Conservation (phyloP, 2,113 vertebrate species). For the Anthoscopus minutus region DNA sequence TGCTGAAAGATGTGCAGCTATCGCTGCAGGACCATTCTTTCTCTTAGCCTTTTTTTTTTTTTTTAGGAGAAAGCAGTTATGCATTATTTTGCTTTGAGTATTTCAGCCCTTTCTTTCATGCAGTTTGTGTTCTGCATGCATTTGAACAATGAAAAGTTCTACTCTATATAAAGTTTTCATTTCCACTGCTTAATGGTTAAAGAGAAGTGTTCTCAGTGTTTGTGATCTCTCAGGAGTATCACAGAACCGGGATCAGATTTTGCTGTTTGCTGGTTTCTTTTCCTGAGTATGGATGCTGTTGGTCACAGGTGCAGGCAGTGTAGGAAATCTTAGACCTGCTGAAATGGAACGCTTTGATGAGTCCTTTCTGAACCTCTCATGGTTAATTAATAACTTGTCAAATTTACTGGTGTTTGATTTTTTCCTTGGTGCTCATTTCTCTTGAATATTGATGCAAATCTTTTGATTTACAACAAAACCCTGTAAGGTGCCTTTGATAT, state of each 20-base stretch:
- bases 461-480: background rate
- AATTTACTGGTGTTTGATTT: background rate
- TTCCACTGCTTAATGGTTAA: background rate
- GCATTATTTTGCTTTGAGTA: rapidly evolving
- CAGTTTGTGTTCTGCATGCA: background rate
- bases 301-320: background rate
- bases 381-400: background rate
- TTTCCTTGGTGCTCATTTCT: background rate
- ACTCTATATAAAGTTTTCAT: background rate
- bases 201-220: background rate
- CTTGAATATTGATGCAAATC: background rate
- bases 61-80: rapidly evolving
- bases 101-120: background rate
- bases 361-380: background rate
- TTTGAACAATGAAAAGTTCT: background rate
- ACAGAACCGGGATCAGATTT: background rate
- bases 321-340: background rate
- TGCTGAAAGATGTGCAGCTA: background rate
- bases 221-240: background rate
- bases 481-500: background rate
- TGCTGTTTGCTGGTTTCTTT: background rate
- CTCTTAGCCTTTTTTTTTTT: background rate
- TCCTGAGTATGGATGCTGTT: background rate
- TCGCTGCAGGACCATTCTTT: background rate
- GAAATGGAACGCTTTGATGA: background rate